Percentiles rank a stretch among this genome's conserved stretches.
Evolutionary conservation across 2,888 invertebrate species (phyloP).

Genomic region (Lasius fuliginosus): DNA sequence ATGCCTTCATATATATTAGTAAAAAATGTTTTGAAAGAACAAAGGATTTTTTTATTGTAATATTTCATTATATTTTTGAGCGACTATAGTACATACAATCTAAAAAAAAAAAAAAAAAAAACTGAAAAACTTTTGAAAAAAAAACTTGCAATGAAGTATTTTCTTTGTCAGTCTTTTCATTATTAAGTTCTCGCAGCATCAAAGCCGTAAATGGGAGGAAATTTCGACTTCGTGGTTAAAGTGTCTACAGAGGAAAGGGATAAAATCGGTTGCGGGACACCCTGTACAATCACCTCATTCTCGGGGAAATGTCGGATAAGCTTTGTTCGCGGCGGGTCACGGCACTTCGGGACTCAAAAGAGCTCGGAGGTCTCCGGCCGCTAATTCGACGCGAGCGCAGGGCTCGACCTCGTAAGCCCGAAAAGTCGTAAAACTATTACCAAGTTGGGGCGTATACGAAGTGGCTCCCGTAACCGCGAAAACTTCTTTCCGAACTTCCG

Average conservation of each 20-base stretch:
- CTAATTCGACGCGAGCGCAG: conserved; percentile 65
- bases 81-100: background rate
- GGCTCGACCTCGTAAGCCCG: conserved; percentile 58
- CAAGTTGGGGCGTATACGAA: conserved; percentile 62
- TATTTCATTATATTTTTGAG: background rate
- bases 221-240: background rate
- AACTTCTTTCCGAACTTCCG: conserved; percentile 59
- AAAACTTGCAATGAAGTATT: background rate
- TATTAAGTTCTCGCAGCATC: no score
- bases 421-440: conserved; percentile 75
- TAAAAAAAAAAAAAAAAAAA: background rate
- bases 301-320: conserved; percentile 45
- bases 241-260: background rate
- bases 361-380: conserved; percentile 51
- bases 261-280: background rate
- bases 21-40: background rate
- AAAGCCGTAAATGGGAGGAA: background rate
- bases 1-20: background rate
- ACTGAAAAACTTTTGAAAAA: background rate
- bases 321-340: conserved; percentile 41
- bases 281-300: conserved; percentile 25
- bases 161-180: background rate
- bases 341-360: conserved; percentile 42
- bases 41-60: background rate
- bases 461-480: conserved; percentile 53